phyloP scores from a whole-genome alignment of 2,113 vertebrate genomes.

The Tetraodon nigroviridis region DNA sequence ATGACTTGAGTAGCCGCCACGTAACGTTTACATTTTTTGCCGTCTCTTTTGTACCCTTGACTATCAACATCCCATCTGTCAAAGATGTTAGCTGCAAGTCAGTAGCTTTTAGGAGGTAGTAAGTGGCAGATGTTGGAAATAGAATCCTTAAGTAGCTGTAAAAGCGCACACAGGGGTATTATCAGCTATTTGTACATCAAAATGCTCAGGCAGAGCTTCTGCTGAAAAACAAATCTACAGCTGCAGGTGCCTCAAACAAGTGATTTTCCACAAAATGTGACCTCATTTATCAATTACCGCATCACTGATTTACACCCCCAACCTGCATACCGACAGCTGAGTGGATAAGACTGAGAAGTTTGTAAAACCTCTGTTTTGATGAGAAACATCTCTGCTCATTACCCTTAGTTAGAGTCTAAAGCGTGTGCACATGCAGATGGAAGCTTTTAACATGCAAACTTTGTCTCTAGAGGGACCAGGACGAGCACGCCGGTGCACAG shows the following conservation, averaged over 20 bases:
- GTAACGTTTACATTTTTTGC: no score
- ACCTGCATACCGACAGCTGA: no score
- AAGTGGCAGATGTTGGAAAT: conserved; percentile 26
- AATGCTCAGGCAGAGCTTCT: conserved; percentile 14
- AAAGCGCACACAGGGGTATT: conserved; percentile 9
- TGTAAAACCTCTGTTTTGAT: neutral
- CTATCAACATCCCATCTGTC: conserved; percentile 7
- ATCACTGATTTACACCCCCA: neutral
- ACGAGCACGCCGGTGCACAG: conserved; percentile 40
- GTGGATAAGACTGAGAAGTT: neutral
- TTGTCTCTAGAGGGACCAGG: conserved; percentile 51
- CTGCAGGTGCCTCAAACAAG: conserved; percentile 18
- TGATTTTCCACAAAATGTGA: neutral
- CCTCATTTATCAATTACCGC: neutral
- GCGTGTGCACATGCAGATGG: conserved; percentile 24
- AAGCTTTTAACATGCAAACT: conserved; percentile 42
- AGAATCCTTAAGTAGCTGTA: conserved; percentile 23
- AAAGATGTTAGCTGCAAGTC: conserved; percentile 19
- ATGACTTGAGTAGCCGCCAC: no score
- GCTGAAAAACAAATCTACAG: conserved; percentile 2
- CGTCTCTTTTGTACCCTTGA: neutral
- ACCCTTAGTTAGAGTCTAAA: conserved; percentile 16
- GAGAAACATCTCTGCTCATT: conserved; percentile 8
- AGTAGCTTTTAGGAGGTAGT: conserved; percentile 30
- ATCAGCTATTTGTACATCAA: conserved; percentile 12